Evolutionary conservation across 2,113 vertebrate species (phyloP).

Genomic region (Hiodon alosoides): DNA sequence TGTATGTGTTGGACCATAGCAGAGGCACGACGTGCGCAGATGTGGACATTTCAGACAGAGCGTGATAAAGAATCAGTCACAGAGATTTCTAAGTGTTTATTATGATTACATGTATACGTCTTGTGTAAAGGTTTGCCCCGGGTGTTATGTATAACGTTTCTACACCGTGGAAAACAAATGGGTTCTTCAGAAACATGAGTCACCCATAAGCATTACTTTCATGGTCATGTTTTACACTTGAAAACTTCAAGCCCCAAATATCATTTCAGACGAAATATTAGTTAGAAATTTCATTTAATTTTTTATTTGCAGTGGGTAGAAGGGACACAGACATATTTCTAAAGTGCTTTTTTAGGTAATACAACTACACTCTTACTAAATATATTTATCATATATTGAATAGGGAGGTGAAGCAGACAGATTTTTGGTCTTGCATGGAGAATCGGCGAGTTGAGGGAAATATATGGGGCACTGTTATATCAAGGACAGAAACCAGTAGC

Average conservation of each 20-base stretch:
- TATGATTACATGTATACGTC: conserved; percentile 5
- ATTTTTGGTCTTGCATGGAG: background rate
- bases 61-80: background rate
- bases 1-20: background rate
- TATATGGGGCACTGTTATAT: background rate
- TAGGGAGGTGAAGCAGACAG: too few relatives aligned
- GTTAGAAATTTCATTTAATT: background rate
- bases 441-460: background rate
- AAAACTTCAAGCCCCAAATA: background rate
- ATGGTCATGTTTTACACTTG: background rate
- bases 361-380: too few relatives aligned
- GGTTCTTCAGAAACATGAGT: background rate
- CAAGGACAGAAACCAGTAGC: background rate
- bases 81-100: background rate
- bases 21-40: background rate
- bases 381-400: too few relatives aligned
- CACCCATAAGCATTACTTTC: background rate
- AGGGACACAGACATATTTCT: too few relatives aligned
- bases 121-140: background rate
- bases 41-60: background rate
- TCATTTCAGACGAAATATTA: background rate
- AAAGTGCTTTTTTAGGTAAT: too few relatives aligned
- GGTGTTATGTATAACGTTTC: background rate
- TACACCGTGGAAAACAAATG: background rate
- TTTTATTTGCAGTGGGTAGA: too few relatives aligned